These are phyloP conservation scores for Parasteatoda lunata DNA, from an alignment of 2,888 invertebrate genomes.

Conservation along the genomic window DNA sequence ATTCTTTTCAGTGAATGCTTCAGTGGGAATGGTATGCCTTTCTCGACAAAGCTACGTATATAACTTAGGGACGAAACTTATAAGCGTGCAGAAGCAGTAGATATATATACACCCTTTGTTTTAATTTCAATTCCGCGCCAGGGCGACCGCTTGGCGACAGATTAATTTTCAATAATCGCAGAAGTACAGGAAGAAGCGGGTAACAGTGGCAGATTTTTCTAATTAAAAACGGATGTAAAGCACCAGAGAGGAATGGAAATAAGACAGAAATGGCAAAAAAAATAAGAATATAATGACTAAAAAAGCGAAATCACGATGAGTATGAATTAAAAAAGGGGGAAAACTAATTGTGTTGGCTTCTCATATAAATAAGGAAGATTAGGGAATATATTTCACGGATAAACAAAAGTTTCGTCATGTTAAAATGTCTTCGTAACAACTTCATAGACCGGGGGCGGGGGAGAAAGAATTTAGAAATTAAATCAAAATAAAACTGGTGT, in stretches of 20 bases:
- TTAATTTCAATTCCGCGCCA: constrained; percentile 55
- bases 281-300: constrained; percentile 3
- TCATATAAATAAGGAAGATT: not conserved
- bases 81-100: constrained; percentile 7
- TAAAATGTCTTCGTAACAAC: constrained; percentile 54
- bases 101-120: constrained; percentile 60
- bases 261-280: constrained; percentile 10
- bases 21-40: constrained; percentile 50
- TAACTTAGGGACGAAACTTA: not conserved
- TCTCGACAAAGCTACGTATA: not conserved
- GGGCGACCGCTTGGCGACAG: not conserved
- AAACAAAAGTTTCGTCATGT: constrained; percentile 57
- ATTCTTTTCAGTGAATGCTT: constrained; percentile 56
- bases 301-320: constrained; percentile 3
- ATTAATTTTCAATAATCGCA: constrained; percentile 67
- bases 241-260: constrained; percentile 2
- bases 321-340: constrained; percentile 27
- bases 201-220: constrained; percentile 46
- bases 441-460: constrained; percentile 24
- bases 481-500: constrained; percentile 24
- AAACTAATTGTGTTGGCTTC: not conserved
- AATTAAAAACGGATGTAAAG: constrained; percentile 58
- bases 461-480: not conserved
- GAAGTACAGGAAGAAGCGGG: constrained; percentile 6
- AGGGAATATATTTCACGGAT: constrained; percentile 20